A percentile compares a stretch with the other conserved stretches of the same genome.
phyloP scores from a whole-genome alignment of 2,113 vertebrate species.

The Zosterops lateralis region DNA sequence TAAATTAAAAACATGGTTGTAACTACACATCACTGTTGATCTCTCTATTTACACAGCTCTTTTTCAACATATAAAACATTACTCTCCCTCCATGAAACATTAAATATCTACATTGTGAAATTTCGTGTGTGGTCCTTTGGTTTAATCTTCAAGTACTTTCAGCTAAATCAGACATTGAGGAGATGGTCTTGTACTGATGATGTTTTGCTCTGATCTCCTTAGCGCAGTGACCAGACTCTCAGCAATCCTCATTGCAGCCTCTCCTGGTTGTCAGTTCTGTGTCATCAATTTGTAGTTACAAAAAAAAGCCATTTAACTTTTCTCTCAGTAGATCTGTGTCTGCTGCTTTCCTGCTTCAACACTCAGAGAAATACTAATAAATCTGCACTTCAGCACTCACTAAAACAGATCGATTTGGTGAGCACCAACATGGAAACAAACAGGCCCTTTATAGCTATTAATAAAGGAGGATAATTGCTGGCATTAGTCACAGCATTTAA shows the following conservation, averaged over 20 bases:
- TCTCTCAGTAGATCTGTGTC: not conserved
- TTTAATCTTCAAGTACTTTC: constrained; percentile 23
- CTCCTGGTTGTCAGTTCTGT: not conserved
- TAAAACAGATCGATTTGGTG: constrained; percentile 56
- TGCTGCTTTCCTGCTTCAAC: not conserved
- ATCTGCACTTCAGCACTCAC: constrained; percentile 16
- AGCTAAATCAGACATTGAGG: not conserved
- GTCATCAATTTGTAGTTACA: not conserved
- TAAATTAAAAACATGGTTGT: not conserved
- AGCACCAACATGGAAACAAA: constrained; percentile 61
- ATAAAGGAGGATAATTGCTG: constrained; percentile 57
- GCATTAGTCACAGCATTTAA: constrained; percentile 59
- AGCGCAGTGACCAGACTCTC: not conserved
- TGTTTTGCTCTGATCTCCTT: not conserved
- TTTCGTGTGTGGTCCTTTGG: not conserved
- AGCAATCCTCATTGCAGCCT: not conserved
- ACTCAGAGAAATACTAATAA: constrained; percentile 16
- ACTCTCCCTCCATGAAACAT: not conserved
- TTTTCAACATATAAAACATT: not conserved
- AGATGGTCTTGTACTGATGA: not conserved
- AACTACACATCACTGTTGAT: not conserved
- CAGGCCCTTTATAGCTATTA: constrained; percentile 53
- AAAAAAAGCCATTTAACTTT: not conserved
- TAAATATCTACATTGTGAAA: not conserved
- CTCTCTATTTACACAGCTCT: not conserved